These are phyloP conservation scores for Indicator indicator DNA, from an alignment of 2,113 vertebrate genomes.

Conservation along the genomic window DNA sequence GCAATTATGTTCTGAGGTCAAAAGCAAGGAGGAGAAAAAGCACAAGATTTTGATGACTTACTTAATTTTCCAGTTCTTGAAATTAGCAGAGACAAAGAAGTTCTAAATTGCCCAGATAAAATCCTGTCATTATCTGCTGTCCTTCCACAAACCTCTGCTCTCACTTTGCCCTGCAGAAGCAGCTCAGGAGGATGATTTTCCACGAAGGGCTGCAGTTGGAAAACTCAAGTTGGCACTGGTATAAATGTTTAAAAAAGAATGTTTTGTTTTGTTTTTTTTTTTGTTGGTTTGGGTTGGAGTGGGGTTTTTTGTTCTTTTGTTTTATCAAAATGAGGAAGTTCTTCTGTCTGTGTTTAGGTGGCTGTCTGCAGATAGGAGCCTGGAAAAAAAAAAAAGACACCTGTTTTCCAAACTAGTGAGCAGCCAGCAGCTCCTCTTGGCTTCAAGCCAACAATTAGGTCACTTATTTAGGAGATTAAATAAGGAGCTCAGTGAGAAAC, in stretches of 20 bases:
- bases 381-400: constrained; percentile 25
- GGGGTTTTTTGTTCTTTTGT: neutral
- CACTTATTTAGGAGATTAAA: constrained; percentile 37
- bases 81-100: constrained; percentile 53
- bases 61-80: constrained; percentile 59
- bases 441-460: constrained; percentile 35
- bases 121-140: constrained; percentile 34
- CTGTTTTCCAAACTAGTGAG: constrained; percentile 15
- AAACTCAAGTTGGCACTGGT: neutral
- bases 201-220: neutral
- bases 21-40: constrained; percentile 57
- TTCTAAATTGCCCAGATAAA: constrained; percentile 24
- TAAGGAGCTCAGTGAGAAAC: constrained; percentile 12
- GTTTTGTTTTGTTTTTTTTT: neutral
- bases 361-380: neutral
- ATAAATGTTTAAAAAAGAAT: neutral
- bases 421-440: neutral
- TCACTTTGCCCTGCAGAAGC: neutral
- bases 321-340: neutral
- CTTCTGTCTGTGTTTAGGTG: neutral
- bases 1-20: constrained; percentile 61
- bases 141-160: neutral
- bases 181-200: neutral
- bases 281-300: neutral
- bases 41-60: constrained; percentile 55